Percentiles rank a stretch among this genome's conserved stretches.
Conservation (phyloP, 30 jellyfish, hydroid and myxozoan genomes). For the Mastigias papua region DNA sequence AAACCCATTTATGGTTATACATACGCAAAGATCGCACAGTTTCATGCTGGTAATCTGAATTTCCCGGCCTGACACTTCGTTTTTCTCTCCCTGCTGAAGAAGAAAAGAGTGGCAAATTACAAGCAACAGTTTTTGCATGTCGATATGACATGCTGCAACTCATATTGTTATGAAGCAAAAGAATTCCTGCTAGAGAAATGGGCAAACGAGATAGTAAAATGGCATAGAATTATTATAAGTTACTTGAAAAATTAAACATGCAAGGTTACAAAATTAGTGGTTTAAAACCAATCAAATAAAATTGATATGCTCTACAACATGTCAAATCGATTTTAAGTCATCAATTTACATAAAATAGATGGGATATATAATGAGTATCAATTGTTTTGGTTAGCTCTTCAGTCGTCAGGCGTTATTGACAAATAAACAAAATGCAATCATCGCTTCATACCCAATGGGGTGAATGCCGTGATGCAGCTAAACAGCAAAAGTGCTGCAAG, state of each 20-base stretch:
- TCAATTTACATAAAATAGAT: too few species aligned
- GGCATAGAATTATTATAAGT: too few species aligned
- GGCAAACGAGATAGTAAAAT: too few species aligned
- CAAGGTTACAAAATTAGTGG: too few species aligned
- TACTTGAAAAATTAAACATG: too few species aligned
- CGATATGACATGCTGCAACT: background rate
- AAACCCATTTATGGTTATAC: too few species aligned
- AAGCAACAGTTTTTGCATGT: background rate
- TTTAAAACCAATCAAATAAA: too few species aligned
- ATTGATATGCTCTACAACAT: too few species aligned
- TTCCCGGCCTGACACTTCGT: slow-evolving; percentile 51
- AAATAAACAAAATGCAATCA: background rate
- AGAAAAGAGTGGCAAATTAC: background rate
- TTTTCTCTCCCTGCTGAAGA: slow-evolving; percentile 20
- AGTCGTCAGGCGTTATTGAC: background rate
- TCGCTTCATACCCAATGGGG: background rate
- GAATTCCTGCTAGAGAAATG: too few species aligned
- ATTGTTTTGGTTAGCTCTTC: background rate
- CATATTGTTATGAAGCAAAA: background rate
- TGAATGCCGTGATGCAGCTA: background rate
- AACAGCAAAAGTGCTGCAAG: background rate
- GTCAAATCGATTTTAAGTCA: too few species aligned
- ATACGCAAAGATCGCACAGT: slow-evolving; percentile 32
- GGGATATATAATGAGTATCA: background rate
- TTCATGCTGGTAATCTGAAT: slow-evolving; percentile 29